A percentile compares a stretch with the other conserved stretches of the same genome.
Conservation (phyloP, 2,888 invertebrate species). For the Tortrix viridana region DNA sequence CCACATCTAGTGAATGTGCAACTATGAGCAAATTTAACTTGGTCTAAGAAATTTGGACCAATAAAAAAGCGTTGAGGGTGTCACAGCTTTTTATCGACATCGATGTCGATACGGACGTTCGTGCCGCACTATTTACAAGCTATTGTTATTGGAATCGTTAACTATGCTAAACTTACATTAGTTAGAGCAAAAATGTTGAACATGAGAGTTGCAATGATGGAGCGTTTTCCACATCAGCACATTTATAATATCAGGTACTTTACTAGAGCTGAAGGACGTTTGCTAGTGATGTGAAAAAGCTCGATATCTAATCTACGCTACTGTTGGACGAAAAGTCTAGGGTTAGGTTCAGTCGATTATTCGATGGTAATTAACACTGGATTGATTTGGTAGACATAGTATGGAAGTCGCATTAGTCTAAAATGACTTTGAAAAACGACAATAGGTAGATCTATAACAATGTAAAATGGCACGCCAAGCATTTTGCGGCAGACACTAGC, state of each 20-base stretch:
- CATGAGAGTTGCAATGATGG: slow-evolving; percentile 55
- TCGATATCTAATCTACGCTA: slow-evolving; percentile 73
- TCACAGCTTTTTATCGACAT: slow-evolving; percentile 50
- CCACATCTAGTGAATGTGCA: slow-evolving; percentile 71
- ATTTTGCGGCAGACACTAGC: background rate
- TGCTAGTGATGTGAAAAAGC: slow-evolving; percentile 54
- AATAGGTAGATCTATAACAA: background rate
- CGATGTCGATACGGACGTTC: slow-evolving; percentile 48
- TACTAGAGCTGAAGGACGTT: slow-evolving; percentile 40
- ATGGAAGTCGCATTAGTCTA: no score
- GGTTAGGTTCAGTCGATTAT: slow-evolving; percentile 29
- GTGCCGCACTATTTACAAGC: slow-evolving; percentile 47
- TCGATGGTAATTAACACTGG: slow-evolving; percentile 31
- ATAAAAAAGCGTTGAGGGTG: slow-evolving; percentile 49
- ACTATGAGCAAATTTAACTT: slow-evolving; percentile 75
- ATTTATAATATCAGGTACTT: slow-evolving; percentile 41
- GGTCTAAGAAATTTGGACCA: slow-evolving; percentile 69
- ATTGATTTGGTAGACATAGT: background rate
- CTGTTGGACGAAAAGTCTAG: slow-evolving; percentile 72
- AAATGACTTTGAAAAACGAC: no score
- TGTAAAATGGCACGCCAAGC: background rate
- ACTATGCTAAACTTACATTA: slow-evolving; percentile 33
- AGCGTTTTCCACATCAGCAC: slow-evolving; percentile 59
- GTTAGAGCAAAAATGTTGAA: slow-evolving; percentile 62
- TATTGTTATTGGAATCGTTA: slow-evolving; percentile 38